Conservation (phyloP, 2,797 vertebrate species). For the Parambassis ranga region DNA sequence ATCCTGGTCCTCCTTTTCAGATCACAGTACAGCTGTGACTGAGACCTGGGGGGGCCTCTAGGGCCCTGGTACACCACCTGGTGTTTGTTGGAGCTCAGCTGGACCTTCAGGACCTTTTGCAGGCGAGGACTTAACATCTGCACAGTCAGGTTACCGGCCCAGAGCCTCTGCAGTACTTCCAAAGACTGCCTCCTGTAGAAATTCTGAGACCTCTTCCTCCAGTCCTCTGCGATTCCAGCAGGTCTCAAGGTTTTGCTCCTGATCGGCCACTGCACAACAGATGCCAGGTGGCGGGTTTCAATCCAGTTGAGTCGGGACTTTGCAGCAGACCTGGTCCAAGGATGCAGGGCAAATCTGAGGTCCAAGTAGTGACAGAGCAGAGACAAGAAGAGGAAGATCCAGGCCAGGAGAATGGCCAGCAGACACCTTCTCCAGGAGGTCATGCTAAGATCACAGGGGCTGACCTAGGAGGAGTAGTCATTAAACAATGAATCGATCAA, state of each 20-base stretch:
- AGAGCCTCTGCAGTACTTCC: slow-evolving; percentile 6
- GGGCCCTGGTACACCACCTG: slow-evolving; percentile 57
- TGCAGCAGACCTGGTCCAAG: not conserved
- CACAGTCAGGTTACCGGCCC: slow-evolving; percentile 76
- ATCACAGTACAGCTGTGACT: slow-evolving; percentile 4
- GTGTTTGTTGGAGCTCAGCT: slow-evolving; percentile 82
- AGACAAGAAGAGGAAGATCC: slow-evolving; percentile 16
- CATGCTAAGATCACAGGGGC: not conserved
- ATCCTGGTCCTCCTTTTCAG: slow-evolving; percentile 5
- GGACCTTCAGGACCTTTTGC: slow-evolving; percentile 80
- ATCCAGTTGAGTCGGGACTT: not conserved
- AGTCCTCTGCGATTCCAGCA: not conserved
- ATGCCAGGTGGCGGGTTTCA: not conserved
- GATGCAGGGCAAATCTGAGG: not conserved
- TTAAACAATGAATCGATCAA: not conserved
- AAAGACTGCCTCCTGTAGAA: not conserved
- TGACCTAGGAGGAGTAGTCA: not conserved
- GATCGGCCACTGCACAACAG: not conserved
- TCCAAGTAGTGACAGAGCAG: slow-evolving; percentile 16
- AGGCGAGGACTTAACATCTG: slow-evolving; percentile 83
- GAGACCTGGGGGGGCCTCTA: not conserved
- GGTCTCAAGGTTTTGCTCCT: not conserved
- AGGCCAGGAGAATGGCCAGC: not conserved
- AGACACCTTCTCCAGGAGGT: not conserved
- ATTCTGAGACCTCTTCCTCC: not conserved